These are phyloP conservation scores for Sapajus apella DNA, from an alignment of 2,113 vertebrate genomes.

Conservation along the genomic window DNA sequence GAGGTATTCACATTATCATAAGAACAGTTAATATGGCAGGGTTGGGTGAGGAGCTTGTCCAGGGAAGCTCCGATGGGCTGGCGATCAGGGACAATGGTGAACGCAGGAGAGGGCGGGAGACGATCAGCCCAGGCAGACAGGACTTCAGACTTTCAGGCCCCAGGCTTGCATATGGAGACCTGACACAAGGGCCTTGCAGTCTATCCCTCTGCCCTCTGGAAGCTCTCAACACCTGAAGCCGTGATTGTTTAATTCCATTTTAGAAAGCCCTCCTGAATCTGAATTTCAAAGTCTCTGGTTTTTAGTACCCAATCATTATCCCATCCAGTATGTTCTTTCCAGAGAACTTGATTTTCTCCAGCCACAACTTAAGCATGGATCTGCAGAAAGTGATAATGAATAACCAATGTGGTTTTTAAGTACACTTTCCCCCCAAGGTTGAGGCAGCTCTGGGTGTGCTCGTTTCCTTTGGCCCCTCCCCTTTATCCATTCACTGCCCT, in stretches of 20 bases:
- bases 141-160: too few species aligned
- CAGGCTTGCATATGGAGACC: too few species aligned
- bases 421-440: background rate
- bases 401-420: background rate
- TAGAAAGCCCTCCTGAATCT: background rate
- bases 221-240: background rate
- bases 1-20: too few species aligned
- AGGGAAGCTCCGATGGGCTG: too few species aligned
- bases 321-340: conserved; percentile 46
- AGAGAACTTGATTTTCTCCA: conserved; percentile 52
- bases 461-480: background rate
- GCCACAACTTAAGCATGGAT: background rate
- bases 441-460: background rate
- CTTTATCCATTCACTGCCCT: background rate
- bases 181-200: background rate
- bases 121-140: too few species aligned
- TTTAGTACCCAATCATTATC: conserved; percentile 55
- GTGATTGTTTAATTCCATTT: background rate
- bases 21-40: too few species aligned
- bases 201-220: background rate
- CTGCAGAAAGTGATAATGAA: background rate
- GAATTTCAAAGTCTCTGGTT: conserved; percentile 7
- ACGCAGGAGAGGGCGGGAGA: too few species aligned
- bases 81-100: too few species aligned
- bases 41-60: too few species aligned